Base-by-base conservation (phyloP, 2,113 vertebrate genomes). In the Pan paniscus region DNA sequence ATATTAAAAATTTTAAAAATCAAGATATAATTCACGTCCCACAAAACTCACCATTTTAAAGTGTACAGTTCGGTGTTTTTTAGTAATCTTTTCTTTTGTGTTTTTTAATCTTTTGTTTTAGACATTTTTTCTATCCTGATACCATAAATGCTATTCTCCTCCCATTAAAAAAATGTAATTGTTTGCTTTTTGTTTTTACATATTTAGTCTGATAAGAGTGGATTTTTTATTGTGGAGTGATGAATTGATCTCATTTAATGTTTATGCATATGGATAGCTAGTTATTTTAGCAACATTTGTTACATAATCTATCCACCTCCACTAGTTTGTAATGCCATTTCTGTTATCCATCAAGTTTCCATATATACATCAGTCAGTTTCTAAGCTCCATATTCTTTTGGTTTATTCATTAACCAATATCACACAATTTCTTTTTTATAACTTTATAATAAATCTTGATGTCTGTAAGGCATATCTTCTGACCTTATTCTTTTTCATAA, bases 381-480 rank as follows among this genome's bases (percentile, higher is more conserved):
- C 55, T 73, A 75, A 90, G 55, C 35, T 93, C n/a, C 40, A 3
- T 20, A 48, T 83, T 75, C 55, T 93, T 68, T 38, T 40, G 20
- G 8, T 87, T 82, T 79, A 35, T 79, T 38, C 68, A 18, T 79
- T 35, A 94, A 50, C 27, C 52, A 50, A 1, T 79, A 88, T 35
- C 1, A 52, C 35, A 79, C 5, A 40, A 50, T 80, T 80, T 91
- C 22, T 81, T 57, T 85, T 81, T 57, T 17, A 14, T 86, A 52
- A 27, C 5, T 93, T 76, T 89, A 38, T 85, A 90, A 78, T 89
- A 94, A 95, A 89, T 82, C n/a, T 78, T 38, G 32, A 16, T 82
- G 38, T 48, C 50, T 59, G 3, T 35, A 78, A 89, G 38, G 32
- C 43, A 90, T 46, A 30, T 50, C 79, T 64, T 61, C 35, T 79